Base-by-base conservation (phyloP, 2,113 vertebrate species). In the Gymnarchus niloticus region DNA sequence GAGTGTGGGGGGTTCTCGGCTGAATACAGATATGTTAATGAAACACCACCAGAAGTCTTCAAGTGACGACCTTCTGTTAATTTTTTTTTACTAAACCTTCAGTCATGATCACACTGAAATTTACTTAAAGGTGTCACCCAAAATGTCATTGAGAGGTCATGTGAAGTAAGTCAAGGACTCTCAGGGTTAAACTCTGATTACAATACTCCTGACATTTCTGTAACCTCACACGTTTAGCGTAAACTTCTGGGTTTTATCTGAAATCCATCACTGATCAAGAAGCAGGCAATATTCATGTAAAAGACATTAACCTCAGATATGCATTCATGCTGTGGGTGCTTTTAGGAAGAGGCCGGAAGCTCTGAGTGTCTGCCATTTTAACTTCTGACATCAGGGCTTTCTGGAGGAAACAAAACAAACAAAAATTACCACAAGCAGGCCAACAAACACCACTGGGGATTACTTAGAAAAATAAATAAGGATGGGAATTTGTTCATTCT, bases 321-420 rank as follows among this genome's bases (percentile, higher is more conserved):
- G 91, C 95, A 33, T 96, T 97, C 93, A 97, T 95, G 52, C 96
- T 98, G 87, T 96, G 94, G 78, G 97, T 85, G 0, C 57, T 92
- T 81, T 93, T 92, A 33, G 97, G 96, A 86, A 97, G 92, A n/a
- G 76, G 88, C 7, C 69, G 93, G 52, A 90, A 91, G 61, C 86
- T 91, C 51, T 92, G 87, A 48, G 51, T 84, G 81, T 95, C 94
- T 0, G 86, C 89, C 90, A 95, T 89, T 88, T 89, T 92, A 2
- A 94, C 90, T 44, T 91, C 92, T 83, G 91, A 89, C 51, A 97
- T 87, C 37, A 84, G 89, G 33, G 90, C 92, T 88, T 92, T 96
- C 97, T 98, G 90, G 86, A 59, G 17, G 46, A 25, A n/a, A 90
- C 81, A 84, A 88, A 46, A 59, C 14, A 61, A 49, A 21, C 9